Percentiles rank a stretch among this genome's conserved stretches.
Conservation (phyloP, 2,797 vertebrate species). For the Hippoglossus hippoglossus region DNA sequence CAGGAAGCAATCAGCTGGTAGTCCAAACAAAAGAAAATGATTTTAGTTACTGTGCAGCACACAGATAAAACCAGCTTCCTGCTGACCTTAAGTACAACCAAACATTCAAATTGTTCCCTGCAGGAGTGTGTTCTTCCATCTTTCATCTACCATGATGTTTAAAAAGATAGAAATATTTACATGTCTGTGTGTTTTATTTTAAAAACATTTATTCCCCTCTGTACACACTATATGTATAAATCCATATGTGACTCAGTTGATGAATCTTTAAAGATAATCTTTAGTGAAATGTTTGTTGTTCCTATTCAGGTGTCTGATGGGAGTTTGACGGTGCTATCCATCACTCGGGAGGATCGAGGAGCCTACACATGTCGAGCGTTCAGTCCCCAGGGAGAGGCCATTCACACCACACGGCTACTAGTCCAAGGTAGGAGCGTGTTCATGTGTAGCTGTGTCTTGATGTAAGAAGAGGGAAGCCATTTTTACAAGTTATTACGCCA, state of each 20-base stretch:
- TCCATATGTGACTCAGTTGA: background rate
- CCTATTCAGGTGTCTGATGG: constrained; percentile 91
- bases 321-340: constrained; percentile 92
- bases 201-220: too few species aligned
- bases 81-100: too few species aligned
- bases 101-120: too few species aligned
- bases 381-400: constrained; percentile 96
- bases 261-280: background rate
- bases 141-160: too few species aligned
- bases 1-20: too few species aligned
- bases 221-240: too few species aligned
- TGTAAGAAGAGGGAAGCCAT: background rate
- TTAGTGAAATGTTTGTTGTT: background rate
- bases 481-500: background rate
- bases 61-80: too few species aligned
- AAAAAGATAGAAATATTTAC: background rate
- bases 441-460: background rate
- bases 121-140: too few species aligned
- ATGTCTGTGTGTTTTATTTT: too few species aligned
- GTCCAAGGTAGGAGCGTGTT: constrained; percentile 89
- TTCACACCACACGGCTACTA: constrained; percentile 96
- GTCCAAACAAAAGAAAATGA: too few species aligned
- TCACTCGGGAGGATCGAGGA: constrained; percentile 93
- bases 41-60: too few species aligned
- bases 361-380: constrained; percentile 96